Percentiles rank a stretch among this genome's conserved stretches.
phyloP scores from a whole-genome alignment of 2,888 invertebrate species.

The Rutpela maculata region DNA sequence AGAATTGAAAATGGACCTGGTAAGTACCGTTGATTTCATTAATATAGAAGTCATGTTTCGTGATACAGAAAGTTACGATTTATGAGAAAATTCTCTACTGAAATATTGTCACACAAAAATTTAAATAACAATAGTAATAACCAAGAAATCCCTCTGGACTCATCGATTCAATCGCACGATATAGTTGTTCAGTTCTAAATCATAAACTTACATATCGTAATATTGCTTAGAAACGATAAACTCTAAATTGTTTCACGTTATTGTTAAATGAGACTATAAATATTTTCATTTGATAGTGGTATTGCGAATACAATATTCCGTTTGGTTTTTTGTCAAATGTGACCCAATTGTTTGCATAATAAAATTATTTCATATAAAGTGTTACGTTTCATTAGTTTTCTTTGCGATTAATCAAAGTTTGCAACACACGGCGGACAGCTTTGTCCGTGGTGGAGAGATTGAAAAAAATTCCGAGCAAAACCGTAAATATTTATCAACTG shows the following conservation, averaged over 20 bases:
- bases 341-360: constrained; percentile 34
- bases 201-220: too few relatives aligned
- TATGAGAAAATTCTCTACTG: too few relatives aligned
- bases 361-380: background rate
- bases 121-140: too few relatives aligned
- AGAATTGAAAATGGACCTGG: too few relatives aligned
- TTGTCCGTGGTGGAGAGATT: background rate
- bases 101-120: too few relatives aligned
- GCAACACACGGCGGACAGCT: background rate
- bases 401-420: constrained; percentile 14
- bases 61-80: too few relatives aligned
- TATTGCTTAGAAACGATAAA: too few relatives aligned
- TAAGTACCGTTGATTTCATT: too few relatives aligned
- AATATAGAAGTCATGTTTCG: too few relatives aligned
- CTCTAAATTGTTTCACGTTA: background rate
- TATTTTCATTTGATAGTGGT: background rate
- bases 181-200: too few relatives aligned
- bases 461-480: background rate
- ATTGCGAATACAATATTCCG: constrained; percentile 5
- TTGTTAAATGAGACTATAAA: background rate
- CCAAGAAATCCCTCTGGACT: too few relatives aligned
- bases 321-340: constrained; percentile 24
- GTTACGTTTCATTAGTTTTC: constrained; percentile 3
- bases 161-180: too few relatives aligned
- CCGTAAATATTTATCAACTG: background rate